Base-by-base conservation (phyloP, 2,888 invertebrate genomes). In the Venusia cambrica region DNA sequence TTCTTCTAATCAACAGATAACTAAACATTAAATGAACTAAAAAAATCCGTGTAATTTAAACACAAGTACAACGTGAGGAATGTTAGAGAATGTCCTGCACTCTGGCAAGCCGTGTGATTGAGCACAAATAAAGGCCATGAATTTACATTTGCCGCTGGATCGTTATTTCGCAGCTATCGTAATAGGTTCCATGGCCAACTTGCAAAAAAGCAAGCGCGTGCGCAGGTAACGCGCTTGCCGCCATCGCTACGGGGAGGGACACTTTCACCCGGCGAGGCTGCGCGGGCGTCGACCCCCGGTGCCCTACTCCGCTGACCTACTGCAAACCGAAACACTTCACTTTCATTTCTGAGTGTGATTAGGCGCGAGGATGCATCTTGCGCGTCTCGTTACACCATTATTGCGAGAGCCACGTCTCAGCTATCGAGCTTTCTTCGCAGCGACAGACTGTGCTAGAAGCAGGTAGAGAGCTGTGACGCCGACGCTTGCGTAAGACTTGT, bases 231-330 rank as follows among this genome's bases (percentile, higher is more conserved):
- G 71, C 68, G 72, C 66, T 68, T 63, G 58, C 64, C 51, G 64
- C 63, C 62, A 71, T 63, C 57, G 66, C 60, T 61, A 37, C 39
- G 61, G 57, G 66, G 75, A 73, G 78, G 77, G 74, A 66, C 81
- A 85, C 85, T 85, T 84, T 85, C 84, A 79, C 85, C 69, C 62
- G 58, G 62, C 85, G 84, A 85, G 85, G 85, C 81, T 85, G 84
- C 84, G 84, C 85, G 85, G 80, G 67, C 84, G 79, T 69, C 83
- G 85, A 85, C 81, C 85, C 81, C 74, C 65, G 55, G 44, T 80
- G 85, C 57, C 84, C 85, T 87, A 81, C 87, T 87, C 85, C 77
- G 80, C 69, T 87, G 79, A 85, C 87, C 87, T 60, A 87, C 75
- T 76, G 68, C 72, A 69, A 70, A 73, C 71, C 74, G 77, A 84